phyloP scores from a whole-genome alignment of 2,113 vertebrate genomes.

The Psilopogon haemacephalus region DNA sequence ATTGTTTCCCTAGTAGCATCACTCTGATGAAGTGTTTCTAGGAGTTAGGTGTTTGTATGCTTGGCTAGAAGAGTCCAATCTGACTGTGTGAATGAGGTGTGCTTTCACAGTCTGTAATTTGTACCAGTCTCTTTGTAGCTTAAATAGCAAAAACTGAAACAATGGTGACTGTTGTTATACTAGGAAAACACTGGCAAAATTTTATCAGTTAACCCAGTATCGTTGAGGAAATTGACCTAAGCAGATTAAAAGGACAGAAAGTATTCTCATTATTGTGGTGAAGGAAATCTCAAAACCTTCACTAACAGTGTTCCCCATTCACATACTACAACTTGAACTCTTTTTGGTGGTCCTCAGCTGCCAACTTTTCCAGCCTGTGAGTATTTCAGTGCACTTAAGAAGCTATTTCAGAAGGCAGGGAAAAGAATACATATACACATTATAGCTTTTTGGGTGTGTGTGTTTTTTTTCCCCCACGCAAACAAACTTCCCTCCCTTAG shows the following conservation, averaged over 20 bases:
- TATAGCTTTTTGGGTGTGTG: too few species aligned
- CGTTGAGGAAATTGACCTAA: neutral
- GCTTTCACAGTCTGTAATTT: neutral
- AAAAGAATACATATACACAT: neutral
- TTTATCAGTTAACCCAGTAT: neutral
- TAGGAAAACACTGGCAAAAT: neutral
- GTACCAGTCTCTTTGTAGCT: neutral
- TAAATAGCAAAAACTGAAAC: neutral
- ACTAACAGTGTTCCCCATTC: neutral
- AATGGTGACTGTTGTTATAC: neutral
- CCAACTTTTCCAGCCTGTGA: neutral
- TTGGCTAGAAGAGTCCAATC: neutral
- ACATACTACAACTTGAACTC: neutral
- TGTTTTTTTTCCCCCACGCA: neutral
- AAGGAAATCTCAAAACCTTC: constrained; percentile 14
- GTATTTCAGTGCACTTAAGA: neutral
- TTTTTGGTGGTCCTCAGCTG: neutral
- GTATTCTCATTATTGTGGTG: neutral
- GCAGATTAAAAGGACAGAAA: neutral
- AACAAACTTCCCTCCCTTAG: neutral
- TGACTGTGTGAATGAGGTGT: neutral
- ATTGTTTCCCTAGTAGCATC: neutral
- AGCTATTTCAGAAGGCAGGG: neutral
- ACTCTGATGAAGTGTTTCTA: neutral
- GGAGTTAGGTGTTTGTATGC: neutral